phyloP scores from a whole-genome alignment of 1,140 invertebrate species.

The Lordiphosa stackelbergi region DNA sequence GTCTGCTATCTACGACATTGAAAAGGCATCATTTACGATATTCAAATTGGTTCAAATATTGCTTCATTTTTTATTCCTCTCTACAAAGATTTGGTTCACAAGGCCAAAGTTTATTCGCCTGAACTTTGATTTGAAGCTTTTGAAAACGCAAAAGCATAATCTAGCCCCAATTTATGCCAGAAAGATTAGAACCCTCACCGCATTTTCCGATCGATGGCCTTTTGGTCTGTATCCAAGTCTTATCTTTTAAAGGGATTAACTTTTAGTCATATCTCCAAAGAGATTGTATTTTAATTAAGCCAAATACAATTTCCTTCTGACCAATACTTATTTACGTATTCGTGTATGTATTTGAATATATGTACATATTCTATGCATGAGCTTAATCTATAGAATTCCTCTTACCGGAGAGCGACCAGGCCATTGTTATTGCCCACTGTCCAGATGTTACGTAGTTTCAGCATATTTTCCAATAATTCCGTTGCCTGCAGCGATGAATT shows the following conservation, averaged over 20 bases:
- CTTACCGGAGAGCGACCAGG: slow-evolving; percentile 39
- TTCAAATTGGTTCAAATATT: too few species aligned
- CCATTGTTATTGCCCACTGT: slow-evolving; percentile 36
- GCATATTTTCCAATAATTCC: slow-evolving; percentile 42
- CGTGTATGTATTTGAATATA: background rate
- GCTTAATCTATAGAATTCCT: slow-evolving; percentile 9
- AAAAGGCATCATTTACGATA: background rate
- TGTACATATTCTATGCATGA: slow-evolving; percentile 1
- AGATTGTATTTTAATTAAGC: slow-evolving; percentile 17
- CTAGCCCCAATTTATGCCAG: background rate
- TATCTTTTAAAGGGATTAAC: slow-evolving; percentile 6
- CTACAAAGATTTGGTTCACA: too few species aligned
- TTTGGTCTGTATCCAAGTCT: slow-evolving; percentile 8
- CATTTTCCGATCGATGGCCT: background rate
- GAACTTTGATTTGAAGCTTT: slow-evolving; percentile 1
- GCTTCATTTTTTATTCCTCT: too few species aligned
- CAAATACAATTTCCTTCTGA: background rate
- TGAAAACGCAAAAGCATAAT: background rate
- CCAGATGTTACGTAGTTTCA: slow-evolving; percentile 62
- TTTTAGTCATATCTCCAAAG: background rate
- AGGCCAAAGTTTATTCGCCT: background rate
- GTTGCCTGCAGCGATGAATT: slow-evolving; percentile 24
- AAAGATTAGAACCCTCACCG: background rate
- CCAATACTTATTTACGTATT: background rate
- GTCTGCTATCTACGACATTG: too few species aligned